Conservation (phyloP, 2,113 vertebrate genomes). For the Gadus chalcogrammus region DNA sequence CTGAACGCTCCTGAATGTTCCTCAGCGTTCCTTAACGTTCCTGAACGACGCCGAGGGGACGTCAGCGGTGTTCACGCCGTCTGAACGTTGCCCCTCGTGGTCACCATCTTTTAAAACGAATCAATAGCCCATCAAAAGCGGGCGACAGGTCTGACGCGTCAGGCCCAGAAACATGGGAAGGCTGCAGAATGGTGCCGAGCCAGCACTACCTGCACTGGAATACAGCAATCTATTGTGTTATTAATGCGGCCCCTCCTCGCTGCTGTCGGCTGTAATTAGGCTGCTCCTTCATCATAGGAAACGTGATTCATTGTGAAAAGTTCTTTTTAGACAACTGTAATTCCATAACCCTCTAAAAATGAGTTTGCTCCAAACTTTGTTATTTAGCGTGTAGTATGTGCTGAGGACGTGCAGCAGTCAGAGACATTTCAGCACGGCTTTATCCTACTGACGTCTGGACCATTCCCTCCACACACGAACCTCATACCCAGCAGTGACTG, state of each 20-base stretch:
- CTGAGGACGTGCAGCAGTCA: too few species aligned
- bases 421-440: too few species aligned
- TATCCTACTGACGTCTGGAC: too few species aligned
- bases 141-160: constrained; percentile 45
- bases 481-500: too few species aligned
- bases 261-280: constrained; percentile 51
- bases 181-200: constrained; percentile 35
- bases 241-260: constrained; percentile 50
- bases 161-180: constrained; percentile 24
- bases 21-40: too few species aligned
- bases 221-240: constrained; percentile 34
- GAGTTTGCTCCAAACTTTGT: constrained; percentile 29
- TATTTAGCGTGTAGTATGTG: constrained; percentile 8
- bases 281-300: constrained; percentile 42
- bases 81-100: constrained; percentile 51
- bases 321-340: constrained; percentile 56
- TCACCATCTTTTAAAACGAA: constrained; percentile 47
- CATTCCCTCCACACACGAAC: too few species aligned
- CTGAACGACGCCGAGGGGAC: constrained; percentile 23
- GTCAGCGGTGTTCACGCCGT: constrained; percentile 42
- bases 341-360: constrained; percentile 53
- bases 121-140: constrained; percentile 59
- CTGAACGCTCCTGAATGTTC: too few species aligned
- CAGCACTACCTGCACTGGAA: constrained; percentile 31
- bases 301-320: constrained; percentile 59